Percentiles rank a stretch among this genome's conserved stretches.
Evolutionary conservation across 2,888 invertebrate species (phyloP).

Genomic region (Lissonota sp.): DNA sequence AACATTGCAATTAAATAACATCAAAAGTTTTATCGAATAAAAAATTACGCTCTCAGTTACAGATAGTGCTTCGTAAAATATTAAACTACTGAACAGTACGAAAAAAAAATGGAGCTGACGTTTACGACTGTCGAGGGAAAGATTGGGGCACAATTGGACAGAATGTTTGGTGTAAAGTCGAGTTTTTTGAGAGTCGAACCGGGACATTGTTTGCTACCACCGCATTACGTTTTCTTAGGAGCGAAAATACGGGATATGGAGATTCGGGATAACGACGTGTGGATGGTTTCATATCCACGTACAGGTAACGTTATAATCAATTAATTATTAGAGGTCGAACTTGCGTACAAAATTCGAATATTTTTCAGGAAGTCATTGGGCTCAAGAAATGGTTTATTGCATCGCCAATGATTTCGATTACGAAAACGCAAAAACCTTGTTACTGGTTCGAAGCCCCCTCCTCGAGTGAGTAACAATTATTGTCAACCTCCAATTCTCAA

Average conservation of each 20-base stretch:
- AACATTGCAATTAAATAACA: too few species aligned
- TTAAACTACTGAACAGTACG: too few species aligned
- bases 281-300: slow-evolving; percentile 95
- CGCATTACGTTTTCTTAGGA: slow-evolving; percentile 88
- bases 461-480: slow-evolving; percentile 76
- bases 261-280: slow-evolving; percentile 91
- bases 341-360: too few species aligned
- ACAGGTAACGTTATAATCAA: slow-evolving; percentile 87
- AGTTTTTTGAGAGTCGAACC: slow-evolving; percentile 91
- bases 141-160: slow-evolving; percentile 86
- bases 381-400: slow-evolving; percentile 97
- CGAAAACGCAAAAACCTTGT: slow-evolving; percentile 87
- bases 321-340: not conserved
- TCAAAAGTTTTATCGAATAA: too few species aligned
- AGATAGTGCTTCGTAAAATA: too few species aligned
- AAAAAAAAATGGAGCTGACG: slow-evolving; percentile 57
- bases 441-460: slow-evolving; percentile 86
- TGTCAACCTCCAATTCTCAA: not conserved
- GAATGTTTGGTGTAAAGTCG: slow-evolving; percentile 88
- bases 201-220: slow-evolving; percentile 89
- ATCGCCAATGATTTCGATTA: slow-evolving; percentile 92
- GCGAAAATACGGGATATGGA: slow-evolving; percentile 90
- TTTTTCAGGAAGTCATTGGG: slow-evolving; percentile 93
- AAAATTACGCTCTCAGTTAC: too few species aligned
- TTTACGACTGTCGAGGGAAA: slow-evolving; percentile 87